Evolutionary conservation across 2,113 vertebrate genomes (phyloP).

Genomic region (Aldabrachelys gigantea): DNA sequence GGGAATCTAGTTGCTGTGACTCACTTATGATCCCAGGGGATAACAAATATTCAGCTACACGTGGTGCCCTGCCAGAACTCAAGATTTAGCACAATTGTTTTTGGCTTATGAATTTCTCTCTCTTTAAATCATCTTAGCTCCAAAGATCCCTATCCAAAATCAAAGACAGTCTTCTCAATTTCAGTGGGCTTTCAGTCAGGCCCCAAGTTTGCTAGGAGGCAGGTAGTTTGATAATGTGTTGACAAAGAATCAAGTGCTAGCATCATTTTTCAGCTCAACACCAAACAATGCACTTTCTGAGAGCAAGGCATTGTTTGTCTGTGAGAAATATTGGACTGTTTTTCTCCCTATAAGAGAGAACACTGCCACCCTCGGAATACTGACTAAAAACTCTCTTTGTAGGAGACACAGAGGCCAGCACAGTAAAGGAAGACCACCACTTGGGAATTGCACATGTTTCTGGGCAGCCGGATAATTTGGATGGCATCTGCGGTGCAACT

Average conservation of each 20-base stretch:
- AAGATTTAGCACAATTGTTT: not conserved
- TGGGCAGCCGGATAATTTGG: accelerated
- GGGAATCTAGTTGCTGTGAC: not conserved
- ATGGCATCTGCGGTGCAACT: accelerated
- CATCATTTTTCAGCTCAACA: not conserved
- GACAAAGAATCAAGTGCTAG: not conserved
- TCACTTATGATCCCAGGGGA: not conserved
- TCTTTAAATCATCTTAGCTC: not conserved
- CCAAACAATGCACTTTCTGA: not conserved
- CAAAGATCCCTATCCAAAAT: not conserved
- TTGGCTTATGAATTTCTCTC: not conserved
- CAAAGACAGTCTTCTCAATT: not conserved
- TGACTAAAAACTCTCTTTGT: not conserved
- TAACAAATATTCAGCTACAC: not conserved
- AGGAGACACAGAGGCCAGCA: not conserved
- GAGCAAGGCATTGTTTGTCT: not conserved
- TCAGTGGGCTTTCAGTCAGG: not conserved
- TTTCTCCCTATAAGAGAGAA: not conserved
- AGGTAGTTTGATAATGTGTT: not conserved
- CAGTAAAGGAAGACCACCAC: accelerated
- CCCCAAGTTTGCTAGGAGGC: not conserved
- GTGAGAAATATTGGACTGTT: not conserved
- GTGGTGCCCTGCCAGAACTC: not conserved
- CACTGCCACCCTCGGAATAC: not conserved
- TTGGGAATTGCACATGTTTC: not conserved